These are phyloP conservation scores for Hippocampus guttulatus DNA, from an alignment of 2,113 vertebrate genomes.

Conservation along the genomic window DNA sequence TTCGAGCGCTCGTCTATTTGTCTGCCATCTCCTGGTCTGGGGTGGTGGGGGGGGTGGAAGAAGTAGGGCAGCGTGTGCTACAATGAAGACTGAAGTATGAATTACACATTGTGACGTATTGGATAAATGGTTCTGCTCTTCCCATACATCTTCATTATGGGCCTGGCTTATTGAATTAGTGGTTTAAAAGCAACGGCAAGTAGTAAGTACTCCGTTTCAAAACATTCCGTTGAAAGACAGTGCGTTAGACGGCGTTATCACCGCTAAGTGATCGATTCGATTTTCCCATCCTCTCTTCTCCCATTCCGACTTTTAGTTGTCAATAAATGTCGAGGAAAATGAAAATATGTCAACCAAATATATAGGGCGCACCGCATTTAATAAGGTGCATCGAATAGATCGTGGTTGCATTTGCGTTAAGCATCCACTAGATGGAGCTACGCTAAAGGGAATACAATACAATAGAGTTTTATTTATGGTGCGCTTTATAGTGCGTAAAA, in stretches of 20 bases:
- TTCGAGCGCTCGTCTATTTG: not conserved
- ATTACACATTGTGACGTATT: constrained; percentile 61
- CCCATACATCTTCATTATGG: constrained; percentile 71
- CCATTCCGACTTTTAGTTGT: constrained; percentile 16
- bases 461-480: too few relatives aligned
- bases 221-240: constrained; percentile 47
- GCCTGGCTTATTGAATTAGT: constrained; percentile 58
- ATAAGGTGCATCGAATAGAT: too few relatives aligned
- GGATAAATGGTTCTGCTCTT: constrained; percentile 61
- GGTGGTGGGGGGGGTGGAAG: too few relatives aligned
- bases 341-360: not conserved
- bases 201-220: constrained; percentile 59
- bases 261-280: constrained; percentile 43
- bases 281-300: constrained; percentile 23
- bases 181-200: constrained; percentile 59
- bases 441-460: too few relatives aligned
- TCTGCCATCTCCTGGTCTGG: constrained; percentile 48
- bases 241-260: constrained; percentile 47
- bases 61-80: constrained; percentile 6
- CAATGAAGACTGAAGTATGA: constrained; percentile 69
- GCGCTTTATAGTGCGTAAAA: too few relatives aligned
- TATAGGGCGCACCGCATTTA: not conserved
- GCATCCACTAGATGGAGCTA: too few relatives aligned
- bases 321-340: not conserved
- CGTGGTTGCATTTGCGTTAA: too few relatives aligned